Base-by-base conservation (phyloP, 2,113 vertebrate genomes). In the Nyctibius bracteatus region DNA sequence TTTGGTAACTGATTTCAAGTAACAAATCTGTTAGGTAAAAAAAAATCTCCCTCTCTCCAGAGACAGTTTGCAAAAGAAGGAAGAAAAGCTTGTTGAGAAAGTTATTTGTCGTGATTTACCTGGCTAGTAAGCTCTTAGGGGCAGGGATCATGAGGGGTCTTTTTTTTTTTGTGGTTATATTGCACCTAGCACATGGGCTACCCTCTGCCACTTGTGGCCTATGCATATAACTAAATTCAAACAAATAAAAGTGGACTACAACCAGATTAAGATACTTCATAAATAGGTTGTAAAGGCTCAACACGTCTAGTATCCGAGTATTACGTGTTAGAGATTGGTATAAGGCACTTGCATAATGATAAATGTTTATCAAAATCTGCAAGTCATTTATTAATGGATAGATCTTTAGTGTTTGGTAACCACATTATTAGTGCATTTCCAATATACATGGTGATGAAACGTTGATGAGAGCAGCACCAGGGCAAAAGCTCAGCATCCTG, bases 1-100 rank as follows among this genome's bases (percentile, higher is more conserved):
- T 92, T 92, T 81, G 88, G 51, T 88, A 88, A 88, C 46, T 71
- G 61, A 84, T 91, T 94, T 81, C 58, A 94, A 85, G 24, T 67
- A 81, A 81, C 39, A 55, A 58, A 61, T 49, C 31, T 52, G 27
- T 79, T 72, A 84, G 54, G 28, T 79, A 8, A 46, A 71, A 63
- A 58, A 63, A 41, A 41, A 12, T 18, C 8, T 87, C 31, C 13
- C 14, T 75, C 12, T 59, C 55, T 83, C 31, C 30, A 62, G 75
- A 74, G 80, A 43, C 24, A 24, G 70, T 77, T 74, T 94, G 16
- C 55, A 78, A 66, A 86, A 77, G 63, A 37, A 71, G 25, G 23
- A 74, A 58, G 28, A 52, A 55, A 74, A 79, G 39, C 51, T 78
- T 75, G 9, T 43, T 80, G 37, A 75, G 41, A 10, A 88, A 88